Conservation (phyloP, 2,888 invertebrate genomes). For the Stictocephala bisonia region DNA sequence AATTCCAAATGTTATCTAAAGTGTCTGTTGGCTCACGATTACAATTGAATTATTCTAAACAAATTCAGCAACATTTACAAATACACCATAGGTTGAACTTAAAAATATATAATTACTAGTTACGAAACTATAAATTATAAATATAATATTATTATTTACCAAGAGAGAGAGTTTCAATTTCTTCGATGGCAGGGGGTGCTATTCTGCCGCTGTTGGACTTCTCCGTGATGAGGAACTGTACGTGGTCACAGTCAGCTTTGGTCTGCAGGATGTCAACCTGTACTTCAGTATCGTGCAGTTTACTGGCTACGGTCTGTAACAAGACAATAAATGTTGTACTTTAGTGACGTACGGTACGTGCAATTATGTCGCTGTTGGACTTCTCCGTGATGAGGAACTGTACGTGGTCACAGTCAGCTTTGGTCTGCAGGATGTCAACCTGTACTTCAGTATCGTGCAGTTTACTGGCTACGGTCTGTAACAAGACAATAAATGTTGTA, state of each 20-base stretch:
- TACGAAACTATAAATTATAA: too few relatives aligned
- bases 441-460: conserved; percentile 93
- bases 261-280: conserved; percentile 90
- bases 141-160: conserved; percentile 66
- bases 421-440: conserved; percentile 88
- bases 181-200: conserved; percentile 76
- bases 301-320: conserved; percentile 88
- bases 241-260: conserved; percentile 90
- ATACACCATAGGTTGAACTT: too few relatives aligned
- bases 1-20: too few relatives aligned
- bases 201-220: conserved; percentile 75
- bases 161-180: conserved; percentile 77
- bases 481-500: too few relatives aligned
- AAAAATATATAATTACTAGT: too few relatives aligned
- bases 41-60: too few relatives aligned
- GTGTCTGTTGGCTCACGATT: too few relatives aligned
- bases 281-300: conserved; percentile 92
- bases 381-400: conserved; percentile 93
- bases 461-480: conserved; percentile 91
- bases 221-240: conserved; percentile 92
- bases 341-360: too few relatives aligned
- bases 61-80: too few relatives aligned
- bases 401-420: conserved; percentile 90
- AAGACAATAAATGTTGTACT: conserved; percentile 16
- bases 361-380: conserved; percentile 73